A percentile compares a stretch with the other conserved stretches of the same genome.
phyloP scores from a whole-genome alignment of 2,113 vertebrate species.

The Phaethon lepturus region DNA sequence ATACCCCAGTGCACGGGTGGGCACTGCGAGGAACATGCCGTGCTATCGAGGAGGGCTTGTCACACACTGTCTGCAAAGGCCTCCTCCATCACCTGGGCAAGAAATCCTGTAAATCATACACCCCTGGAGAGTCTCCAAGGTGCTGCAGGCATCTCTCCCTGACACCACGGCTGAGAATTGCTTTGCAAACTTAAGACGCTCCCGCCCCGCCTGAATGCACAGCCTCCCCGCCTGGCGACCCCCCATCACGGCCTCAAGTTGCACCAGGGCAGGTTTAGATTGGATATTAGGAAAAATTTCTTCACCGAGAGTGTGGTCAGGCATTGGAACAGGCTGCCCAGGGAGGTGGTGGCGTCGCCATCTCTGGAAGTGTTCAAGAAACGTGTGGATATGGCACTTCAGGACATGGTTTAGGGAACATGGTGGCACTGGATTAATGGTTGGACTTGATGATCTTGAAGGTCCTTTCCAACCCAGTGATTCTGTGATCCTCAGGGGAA shows the following conservation, averaged over 20 bases:
- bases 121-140: neutral
- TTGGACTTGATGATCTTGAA: too few species aligned
- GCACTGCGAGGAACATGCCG: rapidly evolving
- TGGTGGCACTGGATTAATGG: too few species aligned
- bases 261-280: too few species aligned
- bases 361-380: too few species aligned
- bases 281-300: too few species aligned
- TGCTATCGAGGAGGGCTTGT: neutral
- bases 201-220: neutral
- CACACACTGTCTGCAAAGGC: neutral
- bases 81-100: neutral
- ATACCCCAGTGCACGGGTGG: rapidly evolving
- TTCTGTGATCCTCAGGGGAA: neutral
- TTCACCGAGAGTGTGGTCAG: too few species aligned
- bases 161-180: rapidly evolving
- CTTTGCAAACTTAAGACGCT: neutral
- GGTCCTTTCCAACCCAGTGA: too few species aligned
- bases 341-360: too few species aligned
- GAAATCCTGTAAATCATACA: rapidly evolving
- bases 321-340: too few species aligned
- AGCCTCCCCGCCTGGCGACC: rapidly evolving
- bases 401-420: too few species aligned
- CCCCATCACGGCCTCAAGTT: neutral
- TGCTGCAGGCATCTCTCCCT: neutral
- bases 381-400: too few species aligned